Conservation (phyloP, 2,888 invertebrate genomes). For the Julus scandinavius region DNA sequence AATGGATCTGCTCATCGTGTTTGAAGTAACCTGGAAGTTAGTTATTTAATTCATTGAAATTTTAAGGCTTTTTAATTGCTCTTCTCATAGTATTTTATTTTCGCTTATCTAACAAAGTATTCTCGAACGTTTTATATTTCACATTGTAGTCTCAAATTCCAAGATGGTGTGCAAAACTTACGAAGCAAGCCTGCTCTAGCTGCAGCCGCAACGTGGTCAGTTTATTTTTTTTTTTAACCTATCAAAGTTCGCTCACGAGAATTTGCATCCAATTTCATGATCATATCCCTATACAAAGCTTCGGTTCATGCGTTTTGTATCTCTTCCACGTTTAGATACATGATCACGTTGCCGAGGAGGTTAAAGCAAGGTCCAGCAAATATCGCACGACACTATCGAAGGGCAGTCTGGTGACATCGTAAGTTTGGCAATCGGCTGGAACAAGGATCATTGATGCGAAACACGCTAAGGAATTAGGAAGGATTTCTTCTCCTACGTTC, state of each 20-base stretch:
- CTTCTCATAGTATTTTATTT: background rate
- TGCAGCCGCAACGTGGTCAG: constrained; percentile 19
- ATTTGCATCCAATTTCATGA: background rate
- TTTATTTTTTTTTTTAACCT: background rate
- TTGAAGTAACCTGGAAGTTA: background rate
- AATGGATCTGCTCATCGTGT: background rate
- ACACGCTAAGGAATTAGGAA: background rate
- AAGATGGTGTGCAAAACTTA: background rate
- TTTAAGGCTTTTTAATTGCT: background rate
- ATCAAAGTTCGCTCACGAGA: background rate
- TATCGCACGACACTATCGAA: background rate
- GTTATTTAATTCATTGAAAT: constrained; percentile 10
- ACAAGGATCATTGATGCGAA: background rate
- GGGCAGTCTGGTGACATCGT: constrained; percentile 15
- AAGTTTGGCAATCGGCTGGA: background rate
- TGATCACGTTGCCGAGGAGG: background rate
- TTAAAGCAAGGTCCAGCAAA: constrained; percentile 3
- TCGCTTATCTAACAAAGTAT: background rate
- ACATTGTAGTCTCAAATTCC: background rate
- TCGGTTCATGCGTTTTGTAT: background rate
- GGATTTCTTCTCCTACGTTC: background rate
- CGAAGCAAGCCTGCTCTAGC: background rate
- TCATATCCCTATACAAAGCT: background rate
- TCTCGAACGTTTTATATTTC: background rate
- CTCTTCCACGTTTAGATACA: background rate